Evolutionary conservation across 1,140 invertebrate species (phyloP).

Genomic region (Akabosia matsudoensis): DNA sequence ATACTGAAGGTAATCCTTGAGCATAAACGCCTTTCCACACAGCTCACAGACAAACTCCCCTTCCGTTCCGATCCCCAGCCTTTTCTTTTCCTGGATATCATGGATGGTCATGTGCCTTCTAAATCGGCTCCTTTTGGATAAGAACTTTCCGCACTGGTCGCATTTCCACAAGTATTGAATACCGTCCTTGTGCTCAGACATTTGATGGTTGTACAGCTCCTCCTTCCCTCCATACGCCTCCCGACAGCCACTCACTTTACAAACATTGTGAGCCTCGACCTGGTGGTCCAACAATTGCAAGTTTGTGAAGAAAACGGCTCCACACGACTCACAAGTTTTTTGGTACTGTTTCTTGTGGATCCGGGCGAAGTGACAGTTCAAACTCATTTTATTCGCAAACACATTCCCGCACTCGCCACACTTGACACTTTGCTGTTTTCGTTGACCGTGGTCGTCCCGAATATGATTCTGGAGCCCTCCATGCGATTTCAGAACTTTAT

Average conservation of each 20-base stretch:
- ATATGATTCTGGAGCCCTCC: too few relatives aligned
- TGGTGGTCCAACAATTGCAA: background rate
- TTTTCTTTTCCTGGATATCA: background rate
- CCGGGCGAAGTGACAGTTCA: background rate
- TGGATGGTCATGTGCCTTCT: background rate
- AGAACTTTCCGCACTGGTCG: background rate
- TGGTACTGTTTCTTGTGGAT: background rate
- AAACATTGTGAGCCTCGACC: background rate
- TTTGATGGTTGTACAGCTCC: background rate
- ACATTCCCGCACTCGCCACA: too few relatives aligned
- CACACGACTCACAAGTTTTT: background rate
- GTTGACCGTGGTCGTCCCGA: too few relatives aligned
- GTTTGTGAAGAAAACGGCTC: too few relatives aligned
- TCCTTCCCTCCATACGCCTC: background rate
- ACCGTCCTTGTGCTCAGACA: background rate
- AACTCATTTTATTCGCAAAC: too few relatives aligned
- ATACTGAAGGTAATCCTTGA: background rate
- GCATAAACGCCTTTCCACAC: background rate
- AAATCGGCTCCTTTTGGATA: background rate
- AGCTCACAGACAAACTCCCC: background rate
- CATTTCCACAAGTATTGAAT: background rate
- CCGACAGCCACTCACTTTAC: background rate
- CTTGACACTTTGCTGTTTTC: too few relatives aligned
- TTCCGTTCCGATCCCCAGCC: background rate
- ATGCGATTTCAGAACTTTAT: too few relatives aligned